A percentile compares a stretch with the other conserved stretches of the same genome.
Evolutionary conservation across 2,113 vertebrate genomes (phyloP).

Genomic region (Jaculus jaculus): DNA sequence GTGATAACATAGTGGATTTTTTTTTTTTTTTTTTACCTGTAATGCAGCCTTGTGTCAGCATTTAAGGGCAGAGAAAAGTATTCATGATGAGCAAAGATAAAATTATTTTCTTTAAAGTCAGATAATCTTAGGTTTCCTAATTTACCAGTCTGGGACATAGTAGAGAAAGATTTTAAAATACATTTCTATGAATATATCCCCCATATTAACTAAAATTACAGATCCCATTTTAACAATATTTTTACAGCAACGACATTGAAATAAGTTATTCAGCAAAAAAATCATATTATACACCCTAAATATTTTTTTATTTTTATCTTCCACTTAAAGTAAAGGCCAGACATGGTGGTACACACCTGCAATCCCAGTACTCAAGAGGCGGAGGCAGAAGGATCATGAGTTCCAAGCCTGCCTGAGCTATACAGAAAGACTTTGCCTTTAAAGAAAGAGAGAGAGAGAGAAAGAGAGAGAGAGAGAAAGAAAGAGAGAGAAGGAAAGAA

Average conservation of each 20-base stretch:
- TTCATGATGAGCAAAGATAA: conserved; percentile 58
- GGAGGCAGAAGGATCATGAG: not conserved
- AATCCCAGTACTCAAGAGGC: not conserved
- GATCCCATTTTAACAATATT: conserved; percentile 1
- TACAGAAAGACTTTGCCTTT: not conserved
- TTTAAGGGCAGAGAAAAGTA: conserved; percentile 76
- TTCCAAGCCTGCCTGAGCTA: not conserved
- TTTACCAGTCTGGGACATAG: not conserved
- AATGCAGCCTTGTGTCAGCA: conserved; percentile 91
- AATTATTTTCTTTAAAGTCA: conserved; percentile 58
- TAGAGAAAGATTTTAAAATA: not conserved
- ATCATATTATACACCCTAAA: not conserved
- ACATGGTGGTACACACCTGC: not conserved
- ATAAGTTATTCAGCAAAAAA: not conserved
- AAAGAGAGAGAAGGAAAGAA: no score
- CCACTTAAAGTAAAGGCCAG: not conserved
- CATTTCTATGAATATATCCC: conserved; percentile 12
- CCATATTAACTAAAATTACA: conserved; percentile 50
- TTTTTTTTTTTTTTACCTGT: conserved; percentile 88
- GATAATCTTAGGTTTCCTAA: conserved; percentile 45
- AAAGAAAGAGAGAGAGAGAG: not conserved
- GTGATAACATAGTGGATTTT: conserved; percentile 46
- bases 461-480: not conserved
- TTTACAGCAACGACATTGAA: conserved; percentile 51
- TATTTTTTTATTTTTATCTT: not conserved